Conservation (phyloP, 2,797 vertebrate genomes). For the Danio aesculapii region DNA sequence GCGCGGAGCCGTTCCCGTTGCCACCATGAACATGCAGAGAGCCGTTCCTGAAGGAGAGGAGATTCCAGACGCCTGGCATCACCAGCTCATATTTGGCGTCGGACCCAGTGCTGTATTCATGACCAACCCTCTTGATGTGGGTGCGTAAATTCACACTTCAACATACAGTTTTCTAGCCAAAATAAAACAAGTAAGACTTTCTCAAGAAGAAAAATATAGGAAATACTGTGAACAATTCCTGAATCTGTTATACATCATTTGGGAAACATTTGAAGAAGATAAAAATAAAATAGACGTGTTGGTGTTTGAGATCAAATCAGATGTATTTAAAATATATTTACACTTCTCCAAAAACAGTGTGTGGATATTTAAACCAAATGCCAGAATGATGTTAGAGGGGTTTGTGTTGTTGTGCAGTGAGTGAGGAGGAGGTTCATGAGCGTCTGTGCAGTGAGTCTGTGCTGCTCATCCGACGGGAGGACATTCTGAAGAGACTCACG, state of each 20-base stretch:
- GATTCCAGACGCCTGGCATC: slow-evolving; percentile 84
- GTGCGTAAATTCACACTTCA: slow-evolving; percentile 64
- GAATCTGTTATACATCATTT: too few species aligned
- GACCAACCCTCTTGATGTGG: slow-evolving; percentile 82
- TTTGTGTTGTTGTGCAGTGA: slow-evolving; percentile 62
- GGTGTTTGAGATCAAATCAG: too few species aligned
- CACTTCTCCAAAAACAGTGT: too few species aligned
- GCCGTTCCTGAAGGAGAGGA: slow-evolving; percentile 76
- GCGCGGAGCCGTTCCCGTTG: slow-evolving; percentile 75
- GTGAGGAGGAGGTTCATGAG: slow-evolving; percentile 67
- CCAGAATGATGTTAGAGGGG: too few species aligned
- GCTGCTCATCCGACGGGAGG: slow-evolving; percentile 77
- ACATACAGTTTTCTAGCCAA: too few species aligned
- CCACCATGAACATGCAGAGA: slow-evolving; percentile 85
- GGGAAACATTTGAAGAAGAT: too few species aligned
- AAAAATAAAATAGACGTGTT: too few species aligned
- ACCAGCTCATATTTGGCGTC: slow-evolving; percentile 82
- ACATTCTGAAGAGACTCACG: slow-evolving; percentile 74
- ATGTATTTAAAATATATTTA: too few species aligned
- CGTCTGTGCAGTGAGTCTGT: slow-evolving; percentile 80
- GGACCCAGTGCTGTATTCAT: slow-evolving; percentile 73
- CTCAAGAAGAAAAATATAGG: too few species aligned
- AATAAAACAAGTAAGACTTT: too few species aligned
- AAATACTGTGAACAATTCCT: too few species aligned
- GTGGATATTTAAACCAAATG: too few species aligned